Evolutionary conservation across 2,113 vertebrate genomes (phyloP), one percentile per base, ranked within the genome.

Genomic region (Archocentrus centrarchus): DNA sequence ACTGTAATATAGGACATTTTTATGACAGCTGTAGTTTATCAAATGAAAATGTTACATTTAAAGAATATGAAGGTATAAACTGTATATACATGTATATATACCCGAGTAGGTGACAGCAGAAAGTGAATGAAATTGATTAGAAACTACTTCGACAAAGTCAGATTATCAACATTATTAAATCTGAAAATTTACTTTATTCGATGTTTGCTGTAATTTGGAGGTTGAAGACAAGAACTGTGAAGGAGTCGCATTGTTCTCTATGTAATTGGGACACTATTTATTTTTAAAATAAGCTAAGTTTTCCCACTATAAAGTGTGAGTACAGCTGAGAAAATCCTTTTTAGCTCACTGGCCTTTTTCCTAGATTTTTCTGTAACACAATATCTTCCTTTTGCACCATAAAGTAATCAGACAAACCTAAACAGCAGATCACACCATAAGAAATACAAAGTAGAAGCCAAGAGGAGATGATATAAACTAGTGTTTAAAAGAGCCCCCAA

Each of bases 371-470:
- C 41, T 50, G n/a, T 53, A 44, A 37, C 15, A 1, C 7, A 75
- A 35, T 61, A 32, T 13, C 39, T 59, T 58, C 10, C 18, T 18
- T 60, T 70, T 63, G 32, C 7, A 10, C 78, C 59, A 53, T 30
- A 20, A 73, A 73, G 30, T 39, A 78, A 81, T 79, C n/a, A 59
- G 44, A 53, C 30, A 50, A 78, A 32, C 27, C 70, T 13, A 75
- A 60, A 37, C 2, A 35, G 59, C 66, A 10, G 37, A 53, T 63
- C 53, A 13, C 13, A 20, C 17, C 5, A 47, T 22, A 7, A 37
- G 11, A 82, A 68, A 75, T 20, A 10, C 68, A 77, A 15, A 10
- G 68, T 9, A 35, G 32, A 35, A 17, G 47, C 39, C 78, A 70
- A 9, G 2, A 62, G 41, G 59, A 55, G 35, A 50, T 47, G 59